A percentile compares a stretch with the other conserved stretches of the same genome.
These are phyloP conservation scores for Neuroterus valhalla DNA, from an alignment of 1,140 invertebrate genomes.

Conservation along the genomic window DNA sequence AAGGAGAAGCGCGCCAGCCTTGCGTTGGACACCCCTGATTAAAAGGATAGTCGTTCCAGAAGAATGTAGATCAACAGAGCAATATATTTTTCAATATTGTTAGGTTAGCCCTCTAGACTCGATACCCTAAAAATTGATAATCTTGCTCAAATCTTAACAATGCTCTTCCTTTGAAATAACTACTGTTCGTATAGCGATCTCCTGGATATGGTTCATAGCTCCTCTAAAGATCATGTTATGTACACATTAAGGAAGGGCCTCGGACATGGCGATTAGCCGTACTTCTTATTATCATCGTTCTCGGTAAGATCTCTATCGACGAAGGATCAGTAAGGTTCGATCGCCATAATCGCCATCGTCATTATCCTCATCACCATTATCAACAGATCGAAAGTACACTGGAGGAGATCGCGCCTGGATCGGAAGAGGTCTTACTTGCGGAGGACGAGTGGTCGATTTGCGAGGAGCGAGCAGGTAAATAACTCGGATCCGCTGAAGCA, in stretches of 20 bases:
- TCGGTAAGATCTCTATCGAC: conserved; percentile 19
- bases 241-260: background rate
- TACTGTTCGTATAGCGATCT: background rate
- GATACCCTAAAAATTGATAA: no score
- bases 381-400: conserved; percentile 38
- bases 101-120: no score
- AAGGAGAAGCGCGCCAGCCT: no score
- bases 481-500: conserved; percentile 44
- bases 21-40: no score
- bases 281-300: conserved; percentile 2
- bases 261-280: conserved; percentile 5
- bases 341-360: conserved; percentile 47
- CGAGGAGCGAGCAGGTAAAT: conserved; percentile 49
- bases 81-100: no score
- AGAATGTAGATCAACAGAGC: no score
- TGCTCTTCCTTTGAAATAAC: no score
- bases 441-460: conserved; percentile 41
- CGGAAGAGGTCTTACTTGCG: conserved; percentile 50
- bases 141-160: no score
- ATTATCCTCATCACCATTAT: conserved; percentile 43
- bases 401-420: conserved; percentile 33
- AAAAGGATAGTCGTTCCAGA: no score
- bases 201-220: background rate
- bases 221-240: conserved; percentile 7
- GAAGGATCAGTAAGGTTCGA: conserved; percentile 29